Base-by-base conservation (phyloP, 2,113 vertebrate genomes). In the Apodemus sylvaticus region DNA sequence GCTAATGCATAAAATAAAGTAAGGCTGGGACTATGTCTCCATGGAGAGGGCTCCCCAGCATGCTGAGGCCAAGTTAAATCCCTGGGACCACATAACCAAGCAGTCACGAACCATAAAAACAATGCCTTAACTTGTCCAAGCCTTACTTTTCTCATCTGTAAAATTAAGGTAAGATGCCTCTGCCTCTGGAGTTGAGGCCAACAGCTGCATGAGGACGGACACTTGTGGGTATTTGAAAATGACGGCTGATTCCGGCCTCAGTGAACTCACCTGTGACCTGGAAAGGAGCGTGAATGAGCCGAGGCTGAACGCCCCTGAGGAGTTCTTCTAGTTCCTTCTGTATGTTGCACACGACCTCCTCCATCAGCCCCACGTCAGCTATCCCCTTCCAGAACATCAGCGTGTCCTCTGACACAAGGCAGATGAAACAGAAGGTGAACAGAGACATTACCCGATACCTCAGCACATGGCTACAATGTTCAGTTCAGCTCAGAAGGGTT, bases 341-440 rank as follows among this genome's bases (percentile, higher is more conserved):
- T 96, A 99, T 99, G 96, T 99, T 99, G 97, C 99, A 99, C 89
- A 99, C 98, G 14, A 99, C 99, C 86, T 99, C 99, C 71, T 99
- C 99, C 99, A 99, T 99, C 97, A 99, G 98, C 26, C 99, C 99
- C 9, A 99, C 99, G 20, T 99, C 99, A 86, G 99, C 99, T 93
- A 99, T 99, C 74, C 99, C 99, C 96, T 99, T 99, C 99, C 99
- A 99, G 95, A 99, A 99, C 97, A 99, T 98, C 98, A 99, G 87
- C 0, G 99, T 99, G 97, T 99, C 99, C 96, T 99, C 99, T 99
- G 97, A 97, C 81, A 86, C 29, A 92, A 94, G 95, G 96, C 53
- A 95, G 13, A 94, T 92, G 90, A 97, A 79, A 97, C 22, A 96
- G 86, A 95, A 90, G 26, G 48, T 81, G 89, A 93, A 97, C 64